A percentile compares a stretch with the other conserved stretches of the same genome.
phyloP scores from a whole-genome alignment of 2,797 vertebrate species.

The Gambelia wislizenii region DNA sequence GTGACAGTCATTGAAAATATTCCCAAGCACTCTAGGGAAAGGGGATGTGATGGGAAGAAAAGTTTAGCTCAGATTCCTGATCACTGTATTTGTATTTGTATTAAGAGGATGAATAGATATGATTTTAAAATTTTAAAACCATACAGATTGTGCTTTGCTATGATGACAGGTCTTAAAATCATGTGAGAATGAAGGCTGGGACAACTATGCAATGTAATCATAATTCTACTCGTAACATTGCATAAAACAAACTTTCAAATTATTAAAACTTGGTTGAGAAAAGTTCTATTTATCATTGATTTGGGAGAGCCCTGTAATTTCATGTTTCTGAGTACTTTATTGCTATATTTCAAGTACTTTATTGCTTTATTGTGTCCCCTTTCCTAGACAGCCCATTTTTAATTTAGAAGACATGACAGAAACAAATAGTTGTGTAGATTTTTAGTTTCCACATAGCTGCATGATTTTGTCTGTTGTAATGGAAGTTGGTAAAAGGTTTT shows the following conservation, averaged over 20 bases:
- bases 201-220: background rate
- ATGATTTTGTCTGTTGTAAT: constrained; percentile 14
- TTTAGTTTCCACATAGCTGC: constrained; percentile 4
- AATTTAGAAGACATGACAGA: constrained; percentile 3
- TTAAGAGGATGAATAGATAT: background rate
- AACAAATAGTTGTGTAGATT: background rate
- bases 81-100: constrained; percentile 14
- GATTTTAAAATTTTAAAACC: constrained; percentile 3
- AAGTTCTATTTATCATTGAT: background rate
- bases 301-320: constrained; percentile 42
- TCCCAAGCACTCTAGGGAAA: constrained; percentile 2
- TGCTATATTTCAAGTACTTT: background rate
- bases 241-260: constrained; percentile 28
- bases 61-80: background rate
- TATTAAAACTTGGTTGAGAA: constrained; percentile 2
- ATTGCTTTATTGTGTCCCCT: background rate
- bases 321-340: background rate
- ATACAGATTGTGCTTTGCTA: background rate
- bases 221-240: constrained; percentile 52
- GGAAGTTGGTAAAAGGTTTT: constrained; percentile 10
- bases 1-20: constrained; percentile 42
- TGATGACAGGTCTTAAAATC: background rate
- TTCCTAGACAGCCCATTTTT: background rate
- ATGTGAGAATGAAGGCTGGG: background rate
- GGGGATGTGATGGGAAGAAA: background rate